phyloP scores from a whole-genome alignment of 2,797 vertebrate species.

The Erethizon dorsatum region DNA sequence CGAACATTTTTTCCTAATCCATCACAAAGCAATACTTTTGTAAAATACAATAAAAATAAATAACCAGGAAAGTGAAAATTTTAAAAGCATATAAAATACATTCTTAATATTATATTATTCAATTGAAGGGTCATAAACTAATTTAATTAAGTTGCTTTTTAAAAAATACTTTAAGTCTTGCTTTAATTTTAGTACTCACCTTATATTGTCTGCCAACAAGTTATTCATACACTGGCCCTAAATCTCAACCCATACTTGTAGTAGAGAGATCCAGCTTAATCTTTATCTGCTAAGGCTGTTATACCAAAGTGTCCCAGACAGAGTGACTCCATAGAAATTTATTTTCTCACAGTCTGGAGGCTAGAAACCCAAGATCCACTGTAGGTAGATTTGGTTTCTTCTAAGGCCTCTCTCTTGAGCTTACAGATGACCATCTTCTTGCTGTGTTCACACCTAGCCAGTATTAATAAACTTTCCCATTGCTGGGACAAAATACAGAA shows the following conservation, averaged over 20 bases:
- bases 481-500: background rate
- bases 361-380: background rate
- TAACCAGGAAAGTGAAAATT: conserved; percentile 22
- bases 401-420: background rate
- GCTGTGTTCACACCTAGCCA: background rate
- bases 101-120: background rate
- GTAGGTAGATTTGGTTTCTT: background rate
- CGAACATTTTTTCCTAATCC: background rate
- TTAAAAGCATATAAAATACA: background rate
- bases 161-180: background rate
- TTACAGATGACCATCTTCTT: background rate
- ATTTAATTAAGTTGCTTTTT: background rate
- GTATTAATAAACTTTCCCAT: background rate
- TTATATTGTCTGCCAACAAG: background rate
- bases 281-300: background rate
- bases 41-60: conserved; percentile 17
- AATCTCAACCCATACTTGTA: background rate
- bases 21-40: background rate
- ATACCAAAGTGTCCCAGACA: background rate
- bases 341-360: background rate
- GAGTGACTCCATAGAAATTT: background rate
- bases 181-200: background rate
- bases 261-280: too few species aligned
- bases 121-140: background rate
- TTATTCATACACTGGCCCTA: background rate